A percentile compares a stretch with the other conserved stretches of the same genome.
phyloP scores from a whole-genome alignment of 1,140 invertebrate species.

The Drosophila auraria region DNA sequence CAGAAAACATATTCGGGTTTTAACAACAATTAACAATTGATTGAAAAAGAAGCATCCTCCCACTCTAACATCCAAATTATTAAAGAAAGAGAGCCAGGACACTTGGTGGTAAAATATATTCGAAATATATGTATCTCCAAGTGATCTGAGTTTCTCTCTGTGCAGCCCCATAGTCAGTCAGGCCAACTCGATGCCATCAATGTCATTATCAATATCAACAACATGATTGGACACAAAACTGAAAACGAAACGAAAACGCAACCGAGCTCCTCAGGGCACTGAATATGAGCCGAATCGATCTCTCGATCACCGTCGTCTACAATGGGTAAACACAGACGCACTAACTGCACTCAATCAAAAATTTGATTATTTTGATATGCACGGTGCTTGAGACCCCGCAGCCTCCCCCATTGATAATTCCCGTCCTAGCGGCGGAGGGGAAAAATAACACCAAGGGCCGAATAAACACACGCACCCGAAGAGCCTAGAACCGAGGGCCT shows the following conservation, averaged over 20 bases:
- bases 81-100: too few species aligned
- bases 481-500: slow-evolving; percentile 55
- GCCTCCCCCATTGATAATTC: slow-evolving; percentile 66
- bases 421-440: slow-evolving; percentile 11
- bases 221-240: slow-evolving; percentile 79
- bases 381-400: slow-evolving; percentile 67
- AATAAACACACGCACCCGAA: slow-evolving; percentile 50
- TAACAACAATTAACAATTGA: not conserved
- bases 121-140: too few species aligned
- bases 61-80: not conserved
- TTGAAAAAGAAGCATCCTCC: too few species aligned
- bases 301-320: slow-evolving; percentile 21
- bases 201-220: slow-evolving; percentile 85
- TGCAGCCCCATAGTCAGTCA: slow-evolving; percentile 74
- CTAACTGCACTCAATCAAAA: slow-evolving; percentile 83
- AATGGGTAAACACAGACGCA: slow-evolving; percentile 77
- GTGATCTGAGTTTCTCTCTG: not conserved
- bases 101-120: not conserved
- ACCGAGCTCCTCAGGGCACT: slow-evolving; percentile 48
- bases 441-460: slow-evolving; percentile 33
- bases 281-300: slow-evolving; percentile 32
- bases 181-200: slow-evolving; percentile 77
- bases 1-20: not conserved
- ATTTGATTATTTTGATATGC: slow-evolving; percentile 83
- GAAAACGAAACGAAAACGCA: slow-evolving; percentile 51